A percentile compares a stretch with the other conserved stretches of the same genome.
Evolutionary conservation across 2,113 vertebrate species (phyloP).

Genomic region (Muntiacus reevesi): DNA sequence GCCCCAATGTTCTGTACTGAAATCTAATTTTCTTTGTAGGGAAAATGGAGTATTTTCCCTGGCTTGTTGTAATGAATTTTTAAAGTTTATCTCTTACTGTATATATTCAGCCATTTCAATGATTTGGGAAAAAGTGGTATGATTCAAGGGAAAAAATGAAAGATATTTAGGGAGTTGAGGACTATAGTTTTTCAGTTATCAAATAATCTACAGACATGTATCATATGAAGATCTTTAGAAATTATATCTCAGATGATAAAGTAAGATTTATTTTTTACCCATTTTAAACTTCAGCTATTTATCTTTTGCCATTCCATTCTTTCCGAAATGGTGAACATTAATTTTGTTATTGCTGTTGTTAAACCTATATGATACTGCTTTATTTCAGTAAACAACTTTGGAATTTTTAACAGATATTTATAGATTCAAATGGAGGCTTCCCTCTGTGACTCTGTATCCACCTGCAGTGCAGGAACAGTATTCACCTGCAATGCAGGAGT

Average conservation of each 20-base stretch:
- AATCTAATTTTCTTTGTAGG: background rate
- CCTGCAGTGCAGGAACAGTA: background rate
- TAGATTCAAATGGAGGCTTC: background rate
- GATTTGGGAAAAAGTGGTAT: background rate
- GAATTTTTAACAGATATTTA: background rate
- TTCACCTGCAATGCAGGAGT: background rate
- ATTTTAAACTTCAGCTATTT: background rate
- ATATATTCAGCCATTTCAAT: background rate
- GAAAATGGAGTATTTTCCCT: background rate
- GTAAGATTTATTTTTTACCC: background rate
- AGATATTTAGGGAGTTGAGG: background rate
- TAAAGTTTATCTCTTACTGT: background rate
- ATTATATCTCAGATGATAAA: background rate
- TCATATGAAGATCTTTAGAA: background rate
- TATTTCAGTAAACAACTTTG: background rate
- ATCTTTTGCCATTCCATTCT: background rate
- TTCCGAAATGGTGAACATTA: background rate
- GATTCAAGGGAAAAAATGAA: background rate
- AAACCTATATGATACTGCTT: background rate
- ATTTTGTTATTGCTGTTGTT: background rate
- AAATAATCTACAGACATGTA: background rate
- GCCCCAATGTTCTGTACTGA: background rate
- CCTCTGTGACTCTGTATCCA: background rate
- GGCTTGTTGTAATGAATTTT: background rate
- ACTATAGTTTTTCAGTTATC: conserved; percentile 1